Base-by-base conservation (phyloP, 2,797 vertebrate genomes). In the Gambusia yucatana region DNA sequence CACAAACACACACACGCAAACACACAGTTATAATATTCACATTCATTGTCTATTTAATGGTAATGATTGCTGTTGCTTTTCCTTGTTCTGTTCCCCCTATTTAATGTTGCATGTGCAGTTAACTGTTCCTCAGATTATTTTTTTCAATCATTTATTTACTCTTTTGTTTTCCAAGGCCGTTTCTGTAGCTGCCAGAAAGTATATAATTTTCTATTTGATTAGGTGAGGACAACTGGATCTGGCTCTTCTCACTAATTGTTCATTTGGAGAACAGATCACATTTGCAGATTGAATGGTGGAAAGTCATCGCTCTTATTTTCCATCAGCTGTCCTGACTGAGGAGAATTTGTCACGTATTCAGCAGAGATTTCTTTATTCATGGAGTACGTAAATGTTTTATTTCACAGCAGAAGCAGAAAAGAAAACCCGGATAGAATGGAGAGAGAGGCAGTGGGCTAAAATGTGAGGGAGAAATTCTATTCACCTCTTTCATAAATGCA, bases 321-420 rank as follows among this genome's bases (percentile, higher is more conserved):
- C 72, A 86, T 84, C 81, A 81, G 84, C 79, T 75, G 70, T 79
- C 79, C 0, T 41, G 82, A 83, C 81, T 74, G 65, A 52, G 36
- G 33, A 82, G 77, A 76, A 2, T 86, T 87, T 88, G 90, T 86
- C 87, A 77, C 69, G 72, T 88, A 78, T 80, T 88, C 82, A 84
- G 86, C 82, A 81, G 76, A 88, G 76, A 67, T 82, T 87, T 92
- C 86, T 88, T 83, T 93, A 93, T 94, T 92, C 80, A 93, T 92
- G 79, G 63, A 43, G 74, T 55, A 75, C 81, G 81, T 91, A 87
- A 92, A 93, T 92, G 87, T 93, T 94, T 94, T 86, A 93, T 93
- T 88, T 87, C 77, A 78, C 57, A 36, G 82, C 81, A 84, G 78
- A 85, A 88, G 82, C 81, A 78, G 78, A 82, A 77, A 72, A 75